phyloP scores from a whole-genome alignment of 2,113 vertebrate species.

The Labeo catla region DNA sequence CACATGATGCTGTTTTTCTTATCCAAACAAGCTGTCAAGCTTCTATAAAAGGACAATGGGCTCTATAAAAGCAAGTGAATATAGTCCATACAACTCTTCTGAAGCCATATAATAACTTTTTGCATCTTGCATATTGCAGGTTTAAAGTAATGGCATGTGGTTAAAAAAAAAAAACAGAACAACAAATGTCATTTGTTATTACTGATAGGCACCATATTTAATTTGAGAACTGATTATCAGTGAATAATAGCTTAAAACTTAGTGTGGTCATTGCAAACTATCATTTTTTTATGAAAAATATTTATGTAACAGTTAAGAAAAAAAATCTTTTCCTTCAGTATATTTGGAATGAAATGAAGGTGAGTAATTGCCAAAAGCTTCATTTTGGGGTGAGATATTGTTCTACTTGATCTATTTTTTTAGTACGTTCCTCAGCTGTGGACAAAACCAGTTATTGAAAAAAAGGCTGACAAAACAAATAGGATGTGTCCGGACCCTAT shows the following conservation, averaged over 20 bases:
- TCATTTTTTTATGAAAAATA: too few species aligned
- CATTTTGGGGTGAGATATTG: neutral
- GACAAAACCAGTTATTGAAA: neutral
- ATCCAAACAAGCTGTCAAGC: neutral
- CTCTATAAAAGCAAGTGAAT: neutral
- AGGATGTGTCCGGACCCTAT: neutral
- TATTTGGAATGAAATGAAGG: neutral
- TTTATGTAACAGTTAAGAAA: too few species aligned
- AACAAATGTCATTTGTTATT: neutral
- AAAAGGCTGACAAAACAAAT: neutral
- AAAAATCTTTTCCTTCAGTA: neutral
- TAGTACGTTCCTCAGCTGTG: conserved; percentile 9
- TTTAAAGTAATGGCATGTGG: neutral
- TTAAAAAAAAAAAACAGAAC: neutral
- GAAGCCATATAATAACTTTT: neutral
- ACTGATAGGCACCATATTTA: neutral
- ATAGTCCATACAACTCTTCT: neutral
- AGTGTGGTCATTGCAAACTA: neutral
- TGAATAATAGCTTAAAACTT: neutral
- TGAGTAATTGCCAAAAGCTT: neutral
- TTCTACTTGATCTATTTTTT: neutral
- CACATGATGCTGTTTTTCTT: neutral
- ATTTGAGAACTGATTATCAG: neutral
- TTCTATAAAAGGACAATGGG: neutral
- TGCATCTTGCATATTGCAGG: neutral